A percentile compares a stretch with the other conserved stretches of the same genome.
phyloP scores from a whole-genome alignment of 2,113 vertebrate species.

The Nibea coibor region DNA sequence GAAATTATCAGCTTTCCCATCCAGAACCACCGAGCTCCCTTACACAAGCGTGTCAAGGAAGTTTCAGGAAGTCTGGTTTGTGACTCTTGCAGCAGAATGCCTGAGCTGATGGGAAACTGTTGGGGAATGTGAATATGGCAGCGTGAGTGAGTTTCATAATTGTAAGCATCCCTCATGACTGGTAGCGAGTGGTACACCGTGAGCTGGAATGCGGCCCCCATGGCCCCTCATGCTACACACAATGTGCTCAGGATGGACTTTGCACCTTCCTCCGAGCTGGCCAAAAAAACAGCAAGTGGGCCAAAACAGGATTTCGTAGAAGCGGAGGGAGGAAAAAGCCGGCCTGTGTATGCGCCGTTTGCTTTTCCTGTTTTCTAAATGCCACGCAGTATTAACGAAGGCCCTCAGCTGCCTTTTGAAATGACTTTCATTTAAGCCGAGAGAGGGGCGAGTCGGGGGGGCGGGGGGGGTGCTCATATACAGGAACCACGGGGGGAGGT shows the following conservation, averaged over 20 bases:
- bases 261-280: conserved; percentile 44
- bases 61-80: conserved; percentile 67
- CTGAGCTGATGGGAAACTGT: conserved; percentile 59
- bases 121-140: conserved; percentile 23
- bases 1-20: conserved; percentile 68
- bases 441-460: not conserved
- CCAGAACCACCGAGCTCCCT: conserved; percentile 26
- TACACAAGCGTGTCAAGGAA: conserved; percentile 52
- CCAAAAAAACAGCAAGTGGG: conserved; percentile 59
- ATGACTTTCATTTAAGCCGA: conserved; percentile 61
- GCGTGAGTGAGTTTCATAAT: conserved; percentile 29
- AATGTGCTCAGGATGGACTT: conserved; percentile 62
- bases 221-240: conserved; percentile 36
- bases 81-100: conserved; percentile 29
- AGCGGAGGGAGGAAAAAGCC: conserved; percentile 43
- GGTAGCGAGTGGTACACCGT: conserved; percentile 72
- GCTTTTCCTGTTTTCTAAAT: conserved; percentile 60
- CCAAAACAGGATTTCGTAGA: conserved; percentile 64
- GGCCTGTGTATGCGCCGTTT: conserved; percentile 12
- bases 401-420: conserved; percentile 53
- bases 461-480: conserved; percentile 3
- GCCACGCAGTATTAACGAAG: conserved; percentile 58
- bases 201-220: conserved; percentile 68
- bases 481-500: conserved; percentile 47
- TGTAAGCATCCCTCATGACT: conserved; percentile 67